phyloP scores from a whole-genome alignment of 2,797 vertebrate genomes.

The Yasuhikotakia modesta region DNA sequence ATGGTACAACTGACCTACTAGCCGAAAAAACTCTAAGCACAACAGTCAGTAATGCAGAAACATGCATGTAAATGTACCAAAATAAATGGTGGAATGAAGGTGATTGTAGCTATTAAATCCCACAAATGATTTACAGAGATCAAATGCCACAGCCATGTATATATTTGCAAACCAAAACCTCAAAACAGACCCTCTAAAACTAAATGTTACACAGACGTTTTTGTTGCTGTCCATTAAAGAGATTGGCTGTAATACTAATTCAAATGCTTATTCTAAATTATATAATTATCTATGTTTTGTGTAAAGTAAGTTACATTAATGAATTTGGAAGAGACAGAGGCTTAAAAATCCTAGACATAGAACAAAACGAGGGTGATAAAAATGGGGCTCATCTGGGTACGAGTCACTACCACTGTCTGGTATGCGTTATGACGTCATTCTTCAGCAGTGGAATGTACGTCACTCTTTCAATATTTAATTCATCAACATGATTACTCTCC shows the following conservation, averaged over 20 bases:
- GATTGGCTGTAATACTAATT: too few species aligned
- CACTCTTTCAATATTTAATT: not conserved
- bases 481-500: not conserved
- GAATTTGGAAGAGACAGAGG: not conserved
- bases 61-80: not conserved
- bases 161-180: not conserved
- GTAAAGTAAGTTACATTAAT: not conserved
- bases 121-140: not conserved
- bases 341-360: not conserved
- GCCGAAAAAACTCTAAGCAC: slow-evolving; percentile 20
- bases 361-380: not conserved
- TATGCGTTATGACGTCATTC: not conserved
- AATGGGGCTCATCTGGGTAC: not conserved
- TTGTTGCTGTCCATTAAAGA: too few species aligned
- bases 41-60: slow-evolving; percentile 37
- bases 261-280: too few species aligned
- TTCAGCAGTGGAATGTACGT: not conserved
- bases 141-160: not conserved
- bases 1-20: slow-evolving; percentile 30
- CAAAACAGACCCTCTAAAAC: too few species aligned
- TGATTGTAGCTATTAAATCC: not conserved
- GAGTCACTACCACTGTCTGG: not conserved
- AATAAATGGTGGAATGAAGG: too few species aligned
- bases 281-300: not conserved
- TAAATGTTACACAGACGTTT: too few species aligned